Conservation (phyloP, 2,888 invertebrate genomes). For the Geotrupes spiniger region DNA sequence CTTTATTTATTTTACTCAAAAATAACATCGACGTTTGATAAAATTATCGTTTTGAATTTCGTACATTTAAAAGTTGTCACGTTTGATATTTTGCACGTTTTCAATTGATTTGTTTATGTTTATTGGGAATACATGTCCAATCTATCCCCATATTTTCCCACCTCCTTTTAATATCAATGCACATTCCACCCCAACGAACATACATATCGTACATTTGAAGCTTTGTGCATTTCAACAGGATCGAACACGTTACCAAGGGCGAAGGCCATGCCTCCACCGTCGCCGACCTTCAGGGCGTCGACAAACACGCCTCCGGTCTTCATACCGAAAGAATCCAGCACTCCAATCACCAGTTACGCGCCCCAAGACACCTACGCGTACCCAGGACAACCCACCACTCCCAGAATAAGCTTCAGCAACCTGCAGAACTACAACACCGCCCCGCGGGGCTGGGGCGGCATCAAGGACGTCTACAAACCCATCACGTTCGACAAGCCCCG, state of each 20-base stretch:
- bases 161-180: too few species aligned
- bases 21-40: too few species aligned
- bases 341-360: conserved; percentile 30
- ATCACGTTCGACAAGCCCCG: conserved; percentile 62
- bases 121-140: too few species aligned
- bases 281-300: conserved; percentile 41
- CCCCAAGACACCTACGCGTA: conserved; percentile 21
- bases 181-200: conserved; percentile 19
- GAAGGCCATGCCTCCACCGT: conserved; percentile 32
- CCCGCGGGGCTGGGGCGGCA: conserved; percentile 77
- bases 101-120: too few species aligned
- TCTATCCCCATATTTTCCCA: too few species aligned
- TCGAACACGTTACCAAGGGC: conserved; percentile 39
- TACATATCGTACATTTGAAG: not conserved
- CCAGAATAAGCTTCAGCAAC: conserved; percentile 37
- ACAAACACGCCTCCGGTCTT: conserved; percentile 39
- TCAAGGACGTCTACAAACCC: conserved; percentile 67
- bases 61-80: not conserved
- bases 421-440: conserved; percentile 75
- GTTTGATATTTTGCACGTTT: too few species aligned
- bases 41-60: not conserved
- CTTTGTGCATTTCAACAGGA: conserved; percentile 11
- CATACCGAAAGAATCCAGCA: conserved; percentile 41
- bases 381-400: conserved; percentile 31
- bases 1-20: too few species aligned